phyloP scores from a whole-genome alignment of 1,140 invertebrate species.

The Drosophila pseudoananassae region DNA sequence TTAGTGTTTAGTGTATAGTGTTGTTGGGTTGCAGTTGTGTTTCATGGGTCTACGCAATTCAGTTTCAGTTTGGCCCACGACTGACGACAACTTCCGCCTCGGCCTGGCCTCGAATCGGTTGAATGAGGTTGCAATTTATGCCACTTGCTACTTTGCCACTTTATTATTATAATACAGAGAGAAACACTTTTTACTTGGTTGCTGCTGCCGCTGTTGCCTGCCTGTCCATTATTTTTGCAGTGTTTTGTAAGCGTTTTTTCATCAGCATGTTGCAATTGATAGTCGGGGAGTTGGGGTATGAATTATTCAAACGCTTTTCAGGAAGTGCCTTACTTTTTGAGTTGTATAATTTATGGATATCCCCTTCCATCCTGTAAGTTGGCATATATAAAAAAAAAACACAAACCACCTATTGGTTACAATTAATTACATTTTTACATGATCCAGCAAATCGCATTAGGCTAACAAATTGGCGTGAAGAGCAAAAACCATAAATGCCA shows the following conservation, averaged over 20 bases:
- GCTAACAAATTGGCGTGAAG: slow-evolving; percentile 35
- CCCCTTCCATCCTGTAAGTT: background rate
- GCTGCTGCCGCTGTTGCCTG: slow-evolving; percentile 13
- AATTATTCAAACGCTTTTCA: slow-evolving; percentile 45
- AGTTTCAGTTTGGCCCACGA: slow-evolving; percentile 48
- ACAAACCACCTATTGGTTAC: slow-evolving; percentile 13
- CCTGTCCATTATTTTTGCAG: slow-evolving; percentile 38
- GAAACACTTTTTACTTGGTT: slow-evolving; percentile 43
- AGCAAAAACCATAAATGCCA: slow-evolving; percentile 30
- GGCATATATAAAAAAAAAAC: background rate
- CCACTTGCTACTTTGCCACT: slow-evolving; percentile 73
- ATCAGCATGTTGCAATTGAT: slow-evolving; percentile 50
- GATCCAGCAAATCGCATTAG: slow-evolving; percentile 55
- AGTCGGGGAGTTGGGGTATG: slow-evolving; percentile 39
- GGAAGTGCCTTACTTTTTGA: slow-evolving; percentile 45
- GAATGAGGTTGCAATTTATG: slow-evolving; percentile 82
- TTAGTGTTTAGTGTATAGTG: slow-evolving; percentile 5
- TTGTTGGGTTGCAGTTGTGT: background rate
- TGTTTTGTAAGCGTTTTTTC: slow-evolving; percentile 50
- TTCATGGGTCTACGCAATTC: slow-evolving; percentile 52
- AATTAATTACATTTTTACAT: slow-evolving; percentile 46
- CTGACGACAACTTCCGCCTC: slow-evolving; percentile 61
- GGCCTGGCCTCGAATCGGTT: slow-evolving; percentile 47
- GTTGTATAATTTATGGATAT: slow-evolving; percentile 27
- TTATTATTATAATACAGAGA: slow-evolving; percentile 74